These are phyloP conservation scores for Acanthisitta chloris DNA, from an alignment of 2,113 vertebrate species.

Conservation along the genomic window DNA sequence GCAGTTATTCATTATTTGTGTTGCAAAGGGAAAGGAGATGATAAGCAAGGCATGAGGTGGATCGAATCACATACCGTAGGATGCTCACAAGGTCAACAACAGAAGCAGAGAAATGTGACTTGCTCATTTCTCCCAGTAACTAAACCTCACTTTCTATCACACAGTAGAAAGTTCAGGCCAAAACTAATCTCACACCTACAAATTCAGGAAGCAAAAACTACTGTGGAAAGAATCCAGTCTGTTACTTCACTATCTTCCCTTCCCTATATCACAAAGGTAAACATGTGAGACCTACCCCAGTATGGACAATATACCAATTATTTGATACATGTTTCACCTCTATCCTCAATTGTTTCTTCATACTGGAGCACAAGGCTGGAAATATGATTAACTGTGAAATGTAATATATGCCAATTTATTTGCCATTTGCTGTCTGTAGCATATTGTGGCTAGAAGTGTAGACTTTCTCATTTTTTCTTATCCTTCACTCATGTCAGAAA, in stretches of 20 bases:
- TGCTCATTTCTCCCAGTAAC: neutral
- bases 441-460: neutral
- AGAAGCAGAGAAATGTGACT: neutral
- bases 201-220: neutral
- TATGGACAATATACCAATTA: neutral
- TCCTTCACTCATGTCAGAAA: slow-evolving; percentile 22
- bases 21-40: neutral
- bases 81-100: neutral
- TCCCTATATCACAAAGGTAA: neutral
- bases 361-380: neutral
- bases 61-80: neutral
- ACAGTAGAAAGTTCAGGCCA: neutral
- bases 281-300: neutral
- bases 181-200: neutral
- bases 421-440: neutral
- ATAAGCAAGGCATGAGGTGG: neutral
- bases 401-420: neutral
- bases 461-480: neutral
- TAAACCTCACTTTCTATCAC: neutral
- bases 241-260: neutral
- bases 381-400: slow-evolving; percentile 18
- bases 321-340: neutral
- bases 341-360: neutral
- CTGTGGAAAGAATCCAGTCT: neutral
- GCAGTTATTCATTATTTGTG: neutral